Base-by-base conservation (phyloP, 2,113 vertebrate species). In the Gracilinanus agilis region DNA sequence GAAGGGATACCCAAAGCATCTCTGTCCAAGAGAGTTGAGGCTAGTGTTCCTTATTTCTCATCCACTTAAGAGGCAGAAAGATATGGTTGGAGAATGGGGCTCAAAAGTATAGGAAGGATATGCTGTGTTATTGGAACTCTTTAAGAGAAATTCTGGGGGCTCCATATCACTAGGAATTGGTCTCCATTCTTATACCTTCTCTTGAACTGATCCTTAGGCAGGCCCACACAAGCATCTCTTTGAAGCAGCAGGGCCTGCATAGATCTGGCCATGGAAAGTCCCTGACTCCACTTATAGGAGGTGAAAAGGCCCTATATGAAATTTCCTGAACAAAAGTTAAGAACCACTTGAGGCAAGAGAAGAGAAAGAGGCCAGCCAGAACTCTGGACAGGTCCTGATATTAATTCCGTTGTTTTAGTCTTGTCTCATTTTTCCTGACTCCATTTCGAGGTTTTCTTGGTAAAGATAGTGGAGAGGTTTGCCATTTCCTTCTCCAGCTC, bases 271-370 rank as follows among this genome's bases (percentile, higher is more conserved):
- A 67, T 34, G 13, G 61, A 34, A 67, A 34, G 29, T n/a, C 61
- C 29, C 58, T 61, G 1, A 61, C 27, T 9, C 27, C 58, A 29
- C 29, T 98, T 98, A 94, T 99, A 99, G 24, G 98, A 98, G 97
- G 99, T 99, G 93, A 97, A 95, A 90, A 98, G 98, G 54, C 92
- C 96, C 0, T 98, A 99, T 91, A 98, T 98, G 96, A 99, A 99
- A 92, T 96, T 97, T 94, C 98, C 98, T 98, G 97, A 99, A 99
- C 34, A 6, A 25, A 58, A 8, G 56, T 92, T 49, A n/a, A 91
- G n/a, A 34, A 94, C 54, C 54, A 61, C 58, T 34, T 61, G 58
- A 3, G 13, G 58, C 10, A 34, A 61, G 27, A 61, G 27, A 61
- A 61, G 19, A 44, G 25, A 16, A 94, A 58, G 56, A 13, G 9